phyloP scores from a whole-genome alignment of 2,888 invertebrate genomes.

The Eilema depressum region DNA sequence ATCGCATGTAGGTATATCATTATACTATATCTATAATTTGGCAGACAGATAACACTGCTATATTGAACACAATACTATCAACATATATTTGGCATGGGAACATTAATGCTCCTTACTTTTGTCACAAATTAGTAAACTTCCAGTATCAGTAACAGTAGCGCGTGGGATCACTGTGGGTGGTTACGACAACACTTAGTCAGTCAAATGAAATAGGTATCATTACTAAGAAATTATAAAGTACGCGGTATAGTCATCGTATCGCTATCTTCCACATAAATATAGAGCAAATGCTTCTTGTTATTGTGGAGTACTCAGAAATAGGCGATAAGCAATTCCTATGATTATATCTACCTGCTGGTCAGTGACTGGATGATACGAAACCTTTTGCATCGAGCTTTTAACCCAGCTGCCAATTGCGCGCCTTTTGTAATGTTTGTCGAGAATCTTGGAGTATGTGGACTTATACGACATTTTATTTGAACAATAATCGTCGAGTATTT shows the following conservation, averaged over 20 bases:
- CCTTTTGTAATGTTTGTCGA: not conserved
- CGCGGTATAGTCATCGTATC: conserved; percentile 37
- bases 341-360: not conserved
- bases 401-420: not conserved
- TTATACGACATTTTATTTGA: not conserved
- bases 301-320: not conserved
- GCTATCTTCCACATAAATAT: conserved; percentile 33
- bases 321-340: not conserved
- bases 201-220: conserved; percentile 35
- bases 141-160: conserved; percentile 19
- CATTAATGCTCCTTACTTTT: conserved; percentile 19
- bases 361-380: not conserved
- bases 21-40: not conserved
- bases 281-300: conserved; percentile 6
- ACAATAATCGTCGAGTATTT: not conserved
- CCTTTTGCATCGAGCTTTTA: not conserved
- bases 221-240: conserved; percentile 23
- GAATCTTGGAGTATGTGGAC: not conserved
- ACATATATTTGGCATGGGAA: conserved; percentile 10
- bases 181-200: conserved; percentile 45
- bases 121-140: conserved; percentile 30
- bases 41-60: not conserved
- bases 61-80: conserved; percentile 10
- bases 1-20: no score
- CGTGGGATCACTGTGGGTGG: conserved; percentile 33